phyloP scores from a whole-genome alignment of 2,888 invertebrate species.

The Griposia aprilina region DNA sequence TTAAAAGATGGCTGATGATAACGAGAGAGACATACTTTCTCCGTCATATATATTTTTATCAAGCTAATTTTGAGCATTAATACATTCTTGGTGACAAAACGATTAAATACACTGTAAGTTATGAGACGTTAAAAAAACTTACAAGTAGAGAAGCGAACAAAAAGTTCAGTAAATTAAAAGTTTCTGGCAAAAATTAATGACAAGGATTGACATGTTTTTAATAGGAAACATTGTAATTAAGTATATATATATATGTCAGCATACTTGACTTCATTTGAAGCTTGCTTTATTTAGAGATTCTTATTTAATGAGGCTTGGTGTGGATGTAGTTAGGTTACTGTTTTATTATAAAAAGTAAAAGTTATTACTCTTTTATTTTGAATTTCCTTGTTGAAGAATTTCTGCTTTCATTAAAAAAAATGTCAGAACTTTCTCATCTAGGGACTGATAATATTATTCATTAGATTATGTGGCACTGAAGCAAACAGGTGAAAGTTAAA shows the following conservation, averaged over 20 bases:
- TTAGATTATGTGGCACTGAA: neutral
- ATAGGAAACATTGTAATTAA: neutral
- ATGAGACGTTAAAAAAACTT: neutral
- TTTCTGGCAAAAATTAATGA: neutral
- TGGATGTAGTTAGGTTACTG: neutral
- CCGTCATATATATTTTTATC: too few relatives aligned
- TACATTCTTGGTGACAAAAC: neutral
- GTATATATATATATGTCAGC: neutral
- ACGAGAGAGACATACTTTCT: too few relatives aligned
- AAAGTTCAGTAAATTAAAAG: neutral
- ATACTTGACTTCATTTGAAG: neutral
- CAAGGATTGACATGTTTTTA: neutral
- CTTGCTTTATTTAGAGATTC: neutral
- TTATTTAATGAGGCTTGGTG: slow-evolving; percentile 5
- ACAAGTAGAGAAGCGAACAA: neutral
- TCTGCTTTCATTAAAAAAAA: neutral
- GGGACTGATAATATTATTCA: neutral
- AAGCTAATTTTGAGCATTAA: neutral
- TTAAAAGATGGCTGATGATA: too few relatives aligned
- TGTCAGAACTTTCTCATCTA: neutral
- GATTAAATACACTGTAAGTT: neutral
- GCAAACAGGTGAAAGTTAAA: neutral
- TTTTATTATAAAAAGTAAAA: slow-evolving; percentile 6
- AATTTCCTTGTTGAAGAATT: neutral
- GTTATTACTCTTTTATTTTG: neutral